Evolutionary conservation across 2,888 invertebrate genomes (phyloP).

Genomic region (Eurois occulta): DNA sequence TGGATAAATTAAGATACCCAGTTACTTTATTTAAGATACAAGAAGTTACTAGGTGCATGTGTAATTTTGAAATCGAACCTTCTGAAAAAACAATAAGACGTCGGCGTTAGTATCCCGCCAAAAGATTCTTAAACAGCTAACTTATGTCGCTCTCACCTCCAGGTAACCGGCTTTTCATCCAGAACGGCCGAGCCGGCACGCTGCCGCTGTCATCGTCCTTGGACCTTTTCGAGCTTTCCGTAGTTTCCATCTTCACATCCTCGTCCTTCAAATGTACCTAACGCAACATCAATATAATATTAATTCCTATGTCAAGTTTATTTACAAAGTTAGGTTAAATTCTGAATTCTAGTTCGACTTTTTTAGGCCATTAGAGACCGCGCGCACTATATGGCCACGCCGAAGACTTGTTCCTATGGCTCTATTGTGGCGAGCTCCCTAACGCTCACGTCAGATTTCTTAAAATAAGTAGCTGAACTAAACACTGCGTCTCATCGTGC

Average conservation of each 20-base stretch:
- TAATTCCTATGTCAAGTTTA: not conserved
- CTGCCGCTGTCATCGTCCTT: conserved; percentile 34
- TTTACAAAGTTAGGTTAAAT: not conserved
- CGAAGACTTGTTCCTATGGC: not conserved
- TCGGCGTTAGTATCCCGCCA: not conserved
- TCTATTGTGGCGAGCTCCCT: too few species aligned
- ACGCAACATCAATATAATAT: not conserved
- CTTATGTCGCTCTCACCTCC: conserved; percentile 75
- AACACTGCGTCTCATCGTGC: not conserved
- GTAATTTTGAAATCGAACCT: not conserved
- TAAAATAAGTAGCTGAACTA: not conserved
- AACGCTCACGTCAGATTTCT: not conserved
- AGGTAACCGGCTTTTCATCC: conserved; percentile 83
- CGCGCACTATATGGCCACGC: not conserved
- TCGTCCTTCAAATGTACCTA: conserved; percentile 34
- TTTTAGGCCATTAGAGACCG: not conserved
- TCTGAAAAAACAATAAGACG: not conserved
- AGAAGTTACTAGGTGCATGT: too few species aligned
- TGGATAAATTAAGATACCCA: too few species aligned
- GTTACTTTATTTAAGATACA: too few species aligned
- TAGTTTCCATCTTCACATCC: conserved; percentile 37
- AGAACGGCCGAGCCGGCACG: conserved; percentile 67
- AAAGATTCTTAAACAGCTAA: too few species aligned
- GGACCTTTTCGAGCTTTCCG: conserved; percentile 12
- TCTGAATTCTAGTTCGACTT: not conserved